Conservation (phyloP, 1,140 invertebrate species). For the Pseudomyrmex pallidus region DNA sequence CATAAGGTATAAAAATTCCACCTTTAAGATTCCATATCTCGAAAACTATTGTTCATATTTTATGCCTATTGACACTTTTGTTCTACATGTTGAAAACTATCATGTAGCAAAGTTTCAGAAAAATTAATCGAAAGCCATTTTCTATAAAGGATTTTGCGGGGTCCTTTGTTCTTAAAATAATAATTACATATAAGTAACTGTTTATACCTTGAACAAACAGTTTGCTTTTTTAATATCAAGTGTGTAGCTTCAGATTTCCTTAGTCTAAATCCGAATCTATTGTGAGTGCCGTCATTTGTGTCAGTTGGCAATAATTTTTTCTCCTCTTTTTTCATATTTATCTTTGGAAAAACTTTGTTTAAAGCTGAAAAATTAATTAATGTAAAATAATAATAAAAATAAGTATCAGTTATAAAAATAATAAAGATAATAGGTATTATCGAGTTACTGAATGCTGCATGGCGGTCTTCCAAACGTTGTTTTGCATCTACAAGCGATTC, state of each 20-base stretch:
- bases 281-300: constrained; percentile 74
- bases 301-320: constrained; percentile 52
- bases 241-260: constrained; percentile 74
- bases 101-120: too few relatives aligned
- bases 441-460: constrained; percentile 72
- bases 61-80: too few relatives aligned
- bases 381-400: too few relatives aligned
- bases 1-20: too few relatives aligned
- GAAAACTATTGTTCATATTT: too few relatives aligned
- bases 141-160: too few relatives aligned
- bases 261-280: constrained; percentile 84
- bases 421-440: constrained; percentile 11
- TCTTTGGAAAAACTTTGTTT: background rate
- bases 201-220: constrained; percentile 18
- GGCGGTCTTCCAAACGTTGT: constrained; percentile 84
- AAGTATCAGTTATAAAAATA: background rate
- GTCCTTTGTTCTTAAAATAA: background rate
- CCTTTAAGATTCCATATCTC: too few relatives aligned
- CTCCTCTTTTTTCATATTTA: background rate
- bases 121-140: too few relatives aligned
- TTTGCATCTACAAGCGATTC: constrained; percentile 87
- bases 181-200: background rate
- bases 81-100: too few relatives aligned
- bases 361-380: background rate
- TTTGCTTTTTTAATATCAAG: constrained; percentile 64